Evolutionary conservation across 2,888 invertebrate genomes (phyloP).

Genomic region (Lacanobia wlatinum): DNA sequence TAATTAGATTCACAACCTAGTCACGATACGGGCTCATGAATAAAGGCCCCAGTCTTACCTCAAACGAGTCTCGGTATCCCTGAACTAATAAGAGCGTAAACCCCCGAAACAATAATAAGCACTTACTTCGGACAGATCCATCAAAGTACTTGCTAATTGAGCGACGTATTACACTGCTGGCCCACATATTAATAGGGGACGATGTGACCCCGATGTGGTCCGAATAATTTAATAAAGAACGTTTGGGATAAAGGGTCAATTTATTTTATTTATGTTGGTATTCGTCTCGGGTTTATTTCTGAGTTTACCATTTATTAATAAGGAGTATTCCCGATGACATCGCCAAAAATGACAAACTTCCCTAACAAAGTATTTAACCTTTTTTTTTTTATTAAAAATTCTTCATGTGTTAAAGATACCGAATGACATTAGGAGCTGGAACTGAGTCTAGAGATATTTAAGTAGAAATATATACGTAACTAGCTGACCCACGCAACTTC

Average conservation of each 20-base stretch:
- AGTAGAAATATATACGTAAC: too few species aligned
- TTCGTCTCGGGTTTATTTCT: background rate
- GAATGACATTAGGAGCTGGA: too few species aligned
- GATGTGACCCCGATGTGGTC: background rate
- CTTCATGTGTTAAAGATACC: too few species aligned
- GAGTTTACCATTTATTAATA: background rate
- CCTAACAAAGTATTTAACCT: too few species aligned
- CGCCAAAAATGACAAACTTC: too few species aligned
- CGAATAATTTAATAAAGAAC: constrained; percentile 17
- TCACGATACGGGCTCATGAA: constrained; percentile 18
- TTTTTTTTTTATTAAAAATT: too few species aligned
- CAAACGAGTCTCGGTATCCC: background rate
- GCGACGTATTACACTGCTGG: constrained; percentile 6
- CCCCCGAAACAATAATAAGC: constrained; percentile 6
- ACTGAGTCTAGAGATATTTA: too few species aligned
- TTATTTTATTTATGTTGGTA: background rate
- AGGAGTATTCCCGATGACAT: background rate
- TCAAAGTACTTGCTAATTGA: constrained; percentile 30
- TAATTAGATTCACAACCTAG: background rate
- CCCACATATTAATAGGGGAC: constrained; percentile 4
- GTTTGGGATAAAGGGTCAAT: constrained; percentile 3
- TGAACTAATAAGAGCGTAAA: background rate
- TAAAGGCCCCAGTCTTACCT: constrained; percentile 3
- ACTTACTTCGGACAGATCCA: constrained; percentile 1
- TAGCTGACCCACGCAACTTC: too few species aligned